phyloP scores from a whole-genome alignment of 2,888 invertebrate genomes.

The Orthonevra nobilis region DNA sequence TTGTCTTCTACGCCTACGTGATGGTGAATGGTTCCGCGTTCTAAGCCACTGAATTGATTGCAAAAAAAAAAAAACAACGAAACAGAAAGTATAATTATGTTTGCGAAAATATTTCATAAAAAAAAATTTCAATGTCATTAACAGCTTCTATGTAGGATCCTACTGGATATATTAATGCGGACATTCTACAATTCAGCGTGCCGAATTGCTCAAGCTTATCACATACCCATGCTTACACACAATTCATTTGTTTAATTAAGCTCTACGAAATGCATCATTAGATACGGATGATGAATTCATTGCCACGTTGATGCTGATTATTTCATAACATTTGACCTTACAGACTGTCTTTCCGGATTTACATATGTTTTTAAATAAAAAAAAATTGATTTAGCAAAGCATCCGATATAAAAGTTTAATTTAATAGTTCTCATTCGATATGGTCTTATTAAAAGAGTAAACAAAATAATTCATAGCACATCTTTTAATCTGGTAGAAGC shows the following conservation, averaged over 20 bases:
- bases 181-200: neutral
- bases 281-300: conserved; percentile 20
- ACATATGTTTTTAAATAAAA: too few relatives aligned
- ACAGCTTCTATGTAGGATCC: neutral
- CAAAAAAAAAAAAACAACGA: neutral
- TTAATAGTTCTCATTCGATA: too few relatives aligned
- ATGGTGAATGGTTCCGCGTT: conserved; percentile 35
- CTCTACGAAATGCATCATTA: conserved; percentile 30
- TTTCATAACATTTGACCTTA: conserved; percentile 33
- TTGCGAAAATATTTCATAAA: neutral
- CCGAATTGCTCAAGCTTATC: neutral
- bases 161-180: conserved; percentile 7
- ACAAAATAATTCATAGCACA: too few relatives aligned
- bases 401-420: too few relatives aligned
- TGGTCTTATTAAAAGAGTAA: too few relatives aligned
- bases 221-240: neutral
- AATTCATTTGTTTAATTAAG: conserved; percentile 7
- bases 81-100: neutral
- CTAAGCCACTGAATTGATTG: neutral
- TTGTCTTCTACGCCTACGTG: neutral
- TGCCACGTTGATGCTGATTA: neutral
- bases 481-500: too few relatives aligned
- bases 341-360: conserved; percentile 13
- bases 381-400: too few relatives aligned
- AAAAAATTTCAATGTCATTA: neutral